Percentiles rank a stretch among this genome's conserved stretches.
Evolutionary conservation across 2,888 invertebrate species (phyloP).

Genomic region (Synanthedon tipuliformis): DNA sequence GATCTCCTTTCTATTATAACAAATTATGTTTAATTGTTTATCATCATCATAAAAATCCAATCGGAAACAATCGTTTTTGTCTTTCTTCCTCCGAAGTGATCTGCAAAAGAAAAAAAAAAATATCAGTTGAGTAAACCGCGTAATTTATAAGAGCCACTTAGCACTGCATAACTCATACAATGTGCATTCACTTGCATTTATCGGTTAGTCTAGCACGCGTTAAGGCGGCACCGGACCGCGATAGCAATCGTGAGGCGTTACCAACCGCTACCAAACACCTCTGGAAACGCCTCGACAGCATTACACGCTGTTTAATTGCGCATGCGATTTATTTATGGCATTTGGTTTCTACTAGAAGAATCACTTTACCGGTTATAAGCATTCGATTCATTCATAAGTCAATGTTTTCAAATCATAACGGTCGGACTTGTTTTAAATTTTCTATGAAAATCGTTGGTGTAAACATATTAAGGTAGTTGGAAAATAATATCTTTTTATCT

Average conservation of each 20-base stretch:
- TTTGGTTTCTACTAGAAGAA: constrained; percentile 10
- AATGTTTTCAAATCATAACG: too few relatives aligned
- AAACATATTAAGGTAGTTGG: background rate
- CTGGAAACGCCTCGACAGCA: constrained; percentile 33
- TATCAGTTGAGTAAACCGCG: constrained; percentile 27
- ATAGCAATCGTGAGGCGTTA: constrained; percentile 52
- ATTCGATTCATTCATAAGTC: too few relatives aligned
- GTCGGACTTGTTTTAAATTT: too few relatives aligned
- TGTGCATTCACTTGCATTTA: constrained; percentile 16
- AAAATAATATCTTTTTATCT: too few relatives aligned
- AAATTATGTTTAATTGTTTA: too few relatives aligned
- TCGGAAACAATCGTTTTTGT: too few relatives aligned
- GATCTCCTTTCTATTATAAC: too few relatives aligned
- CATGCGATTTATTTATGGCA: constrained; percentile 40
- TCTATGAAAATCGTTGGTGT: background rate
- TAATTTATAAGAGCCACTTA: constrained; percentile 43
- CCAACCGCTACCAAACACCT: constrained; percentile 38
- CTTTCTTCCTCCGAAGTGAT: background rate
- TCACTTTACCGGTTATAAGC: background rate
- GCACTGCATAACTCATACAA: constrained; percentile 45
- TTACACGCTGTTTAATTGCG: constrained; percentile 48
- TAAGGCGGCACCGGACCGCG: constrained; percentile 23
- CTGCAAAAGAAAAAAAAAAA: background rate
- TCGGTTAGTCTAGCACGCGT: constrained; percentile 34
- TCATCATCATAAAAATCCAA: too few relatives aligned